Evolutionary conservation across 2,888 invertebrate species (phyloP), one percentile per base, ranked within the genome.

Genomic region (Slavum lentiscoides): DNA sequence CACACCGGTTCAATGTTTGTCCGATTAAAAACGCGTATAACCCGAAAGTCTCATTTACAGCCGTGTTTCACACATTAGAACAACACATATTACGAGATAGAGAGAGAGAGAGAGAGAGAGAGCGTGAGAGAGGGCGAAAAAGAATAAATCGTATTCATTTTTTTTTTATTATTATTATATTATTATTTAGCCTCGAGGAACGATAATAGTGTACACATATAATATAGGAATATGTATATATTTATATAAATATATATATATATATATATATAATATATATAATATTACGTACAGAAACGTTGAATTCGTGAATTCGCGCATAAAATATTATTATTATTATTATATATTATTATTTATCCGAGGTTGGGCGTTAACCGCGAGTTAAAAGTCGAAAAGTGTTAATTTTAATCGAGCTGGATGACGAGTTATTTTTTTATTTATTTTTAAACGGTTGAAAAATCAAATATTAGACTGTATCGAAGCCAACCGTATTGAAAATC

Each of bases 1-100:
- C 64, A 74, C 74, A 74, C 74, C 74, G 74, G 74, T 74, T 74
- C 64, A 37, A 39, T 64, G 74, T 55, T 64, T 74, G 64, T 55
- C 53, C 64, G 74, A 74, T 74, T 64, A 74, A 64, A 74, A 74
- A 74, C 62, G 53, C 62, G 53, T 43, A 15, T 19, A 37, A 59
- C 15, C 64, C 49, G 53, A 74, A 64, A 64, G 64, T 74, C 30
- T 30, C 62, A 64, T 74, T 74, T 64, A 74, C 74, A 53, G 21
- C 64, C 74, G 53, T 64, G 74, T 74, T 74, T 74, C 74, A 64
- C 74, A 74, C 74, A 37, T 74, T 53, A 64, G n/a, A 53, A 53
- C 49, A n/a, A 74, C 62, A 53, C 62, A 30, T 17, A 74, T n/a
- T 53, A 19, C 30, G 64, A 74, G 62, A 53, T 1, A 30, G 30